Evolutionary conservation across 2,797 vertebrate species (phyloP).

Genomic region (Crocidura indochinensis): DNA sequence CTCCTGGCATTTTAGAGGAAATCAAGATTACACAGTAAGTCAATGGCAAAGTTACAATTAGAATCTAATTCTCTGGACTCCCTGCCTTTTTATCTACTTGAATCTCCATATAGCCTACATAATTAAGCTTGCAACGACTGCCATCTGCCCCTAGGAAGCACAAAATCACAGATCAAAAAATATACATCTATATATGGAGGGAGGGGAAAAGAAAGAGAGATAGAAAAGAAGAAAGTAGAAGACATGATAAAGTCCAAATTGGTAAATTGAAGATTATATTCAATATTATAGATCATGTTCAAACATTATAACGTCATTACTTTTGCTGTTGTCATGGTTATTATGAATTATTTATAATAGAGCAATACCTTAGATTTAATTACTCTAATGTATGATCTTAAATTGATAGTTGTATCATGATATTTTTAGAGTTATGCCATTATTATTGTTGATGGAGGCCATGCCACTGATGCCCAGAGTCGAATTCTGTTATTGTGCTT

Average conservation of each 20-base stretch:
- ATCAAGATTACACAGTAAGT: conserved; percentile 50
- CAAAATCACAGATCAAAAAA: conserved; percentile 54
- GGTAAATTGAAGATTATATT: background rate
- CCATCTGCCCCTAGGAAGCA: conserved; percentile 62
- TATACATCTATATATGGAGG: conserved; percentile 25
- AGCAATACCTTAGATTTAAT: background rate
- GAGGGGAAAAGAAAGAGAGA: background rate
- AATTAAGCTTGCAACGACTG: conserved; percentile 66
- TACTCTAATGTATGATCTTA: background rate
- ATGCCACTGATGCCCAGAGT: too few relatives aligned
- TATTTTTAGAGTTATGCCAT: conserved; percentile 5
- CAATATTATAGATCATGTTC: background rate
- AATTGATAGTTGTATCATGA: background rate
- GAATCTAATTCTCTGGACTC: conserved; percentile 71
- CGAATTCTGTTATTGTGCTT: too few relatives aligned
- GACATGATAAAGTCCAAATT: background rate
- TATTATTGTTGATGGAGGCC: background rate
- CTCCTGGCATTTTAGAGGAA: conserved; percentile 63
- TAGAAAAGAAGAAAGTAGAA: conserved; percentile 46
- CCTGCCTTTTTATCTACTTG: conserved; percentile 68
- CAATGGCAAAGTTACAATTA: conserved; percentile 69
- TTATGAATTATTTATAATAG: conserved; percentile 18
- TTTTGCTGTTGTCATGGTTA: background rate
- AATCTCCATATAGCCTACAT: conserved; percentile 49
- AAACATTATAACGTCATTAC: background rate